Evolutionary conservation across 1,140 invertebrate genomes (phyloP).

Genomic region (Condylostylus longicornis): DNA sequence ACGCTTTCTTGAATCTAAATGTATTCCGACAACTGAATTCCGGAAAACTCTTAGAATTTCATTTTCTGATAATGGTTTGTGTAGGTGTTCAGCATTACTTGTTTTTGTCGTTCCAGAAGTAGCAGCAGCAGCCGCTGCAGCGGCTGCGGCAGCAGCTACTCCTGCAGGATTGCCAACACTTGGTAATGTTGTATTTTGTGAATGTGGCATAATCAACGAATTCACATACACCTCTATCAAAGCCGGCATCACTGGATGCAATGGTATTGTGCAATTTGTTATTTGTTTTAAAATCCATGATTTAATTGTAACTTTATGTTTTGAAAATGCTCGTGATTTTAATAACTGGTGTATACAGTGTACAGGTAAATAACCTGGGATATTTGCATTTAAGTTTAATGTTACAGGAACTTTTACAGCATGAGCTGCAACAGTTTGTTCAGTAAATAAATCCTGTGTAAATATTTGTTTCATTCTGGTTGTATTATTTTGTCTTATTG

Average conservation of each 20-base stretch:
- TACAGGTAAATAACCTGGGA: conserved; percentile 84
- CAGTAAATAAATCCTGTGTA: conserved; percentile 93
- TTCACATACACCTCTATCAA: conserved; percentile 91
- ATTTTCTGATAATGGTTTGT: conserved; percentile 80
- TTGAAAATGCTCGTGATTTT: conserved; percentile 88
- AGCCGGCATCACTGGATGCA: conserved; percentile 86
- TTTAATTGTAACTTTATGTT: conserved; percentile 87
- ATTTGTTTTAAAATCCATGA: conserved; percentile 93
- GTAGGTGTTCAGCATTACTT: conserved; percentile 50
- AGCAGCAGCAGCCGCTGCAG: too few relatives aligned
- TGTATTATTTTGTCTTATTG: conserved; percentile 79
- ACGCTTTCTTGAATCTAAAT: conserved; percentile 45
- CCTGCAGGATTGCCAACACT: too few relatives aligned
- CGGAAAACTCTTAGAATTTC: conserved; percentile 79
- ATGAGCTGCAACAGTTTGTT: conserved; percentile 90
- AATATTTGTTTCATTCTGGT: conserved; percentile 88
- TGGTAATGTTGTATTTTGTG: conserved; percentile 40
- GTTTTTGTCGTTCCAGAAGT: conserved; percentile 19
- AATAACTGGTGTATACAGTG: conserved; percentile 95
- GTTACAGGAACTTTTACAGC: conserved; percentile 94
- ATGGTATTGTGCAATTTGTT: conserved; percentile 63
- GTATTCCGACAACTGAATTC: conserved; percentile 49
- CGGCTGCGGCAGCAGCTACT: too few relatives aligned
- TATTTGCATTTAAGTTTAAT: conserved; percentile 69
- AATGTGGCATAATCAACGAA: conserved; percentile 70